Percentiles rank a stretch among this genome's conserved stretches.
Conservation (phyloP, 2,888 invertebrate genomes). For the Adelognathus sp. region DNA sequence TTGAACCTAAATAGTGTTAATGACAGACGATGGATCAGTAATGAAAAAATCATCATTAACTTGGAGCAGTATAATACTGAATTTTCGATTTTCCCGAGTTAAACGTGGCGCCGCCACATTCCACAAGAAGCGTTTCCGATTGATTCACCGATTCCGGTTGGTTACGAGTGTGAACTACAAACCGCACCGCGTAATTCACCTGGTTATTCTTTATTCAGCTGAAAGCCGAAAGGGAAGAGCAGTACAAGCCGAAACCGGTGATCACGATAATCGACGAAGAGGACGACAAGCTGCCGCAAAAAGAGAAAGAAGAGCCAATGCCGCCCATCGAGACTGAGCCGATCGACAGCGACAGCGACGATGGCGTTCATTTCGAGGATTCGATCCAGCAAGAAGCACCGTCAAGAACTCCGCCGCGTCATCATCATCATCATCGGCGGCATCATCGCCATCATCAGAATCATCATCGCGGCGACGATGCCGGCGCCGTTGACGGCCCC, state of each 20-base stretch:
- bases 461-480: conserved; percentile 77
- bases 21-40: too few relatives aligned
- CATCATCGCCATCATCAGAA: conserved; percentile 79
- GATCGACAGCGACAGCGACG: conserved; percentile 86
- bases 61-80: too few relatives aligned
- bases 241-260: conserved; percentile 91
- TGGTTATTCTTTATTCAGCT: conserved; percentile 79
- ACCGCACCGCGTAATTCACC: neutral
- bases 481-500: conserved; percentile 71
- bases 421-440: conserved; percentile 78
- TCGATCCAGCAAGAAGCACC: conserved; percentile 73
- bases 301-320: conserved; percentile 80
- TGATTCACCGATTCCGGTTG: neutral
- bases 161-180: neutral
- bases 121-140: too few relatives aligned
- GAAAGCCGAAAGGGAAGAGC: conserved; percentile 89
- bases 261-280: conserved; percentile 83
- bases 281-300: conserved; percentile 78
- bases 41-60: too few relatives aligned
- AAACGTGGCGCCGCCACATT: too few relatives aligned
- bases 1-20: too few relatives aligned
- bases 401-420: conserved; percentile 77
- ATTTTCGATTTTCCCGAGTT: too few relatives aligned
- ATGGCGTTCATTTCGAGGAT: conserved; percentile 78
- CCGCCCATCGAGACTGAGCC: conserved; percentile 88